Base-by-base conservation (phyloP, 2,888 invertebrate genomes). In the Liposcelis brunnea region DNA sequence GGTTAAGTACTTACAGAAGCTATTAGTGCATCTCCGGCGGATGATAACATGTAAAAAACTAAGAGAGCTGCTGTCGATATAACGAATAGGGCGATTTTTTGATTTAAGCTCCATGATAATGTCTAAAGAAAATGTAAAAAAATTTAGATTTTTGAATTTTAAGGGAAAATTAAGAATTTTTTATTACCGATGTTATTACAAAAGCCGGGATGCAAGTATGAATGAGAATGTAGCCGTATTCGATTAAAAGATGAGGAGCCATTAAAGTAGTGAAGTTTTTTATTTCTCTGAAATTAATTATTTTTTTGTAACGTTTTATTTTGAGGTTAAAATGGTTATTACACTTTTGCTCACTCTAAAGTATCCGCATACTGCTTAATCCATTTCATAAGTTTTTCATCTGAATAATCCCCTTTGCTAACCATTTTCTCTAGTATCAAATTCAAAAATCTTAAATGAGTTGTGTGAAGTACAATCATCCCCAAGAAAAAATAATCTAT, bases 191-290 rank as follows among this genome's bases (percentile, higher is more conserved):
- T 5, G 40, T 40, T 12, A 40, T 40, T 7, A 40, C 40, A 18
- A 40, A 40, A n/a, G 40, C 40, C 7, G 40, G 40, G 7, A 40
- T 40, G 19, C 40, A 40, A 6, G 40, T 40, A 19, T 40, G 40
- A 6, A 40, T 21, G 7, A 40, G 16, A 16, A 21, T 21, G 19
- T 40, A 40, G 3, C 16, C 19, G 11, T 40, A 40, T 40, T 40
- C 40, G 21, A 40, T 19, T 7, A 40, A 15, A 5, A 40, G 6
- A 19, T 16, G 21, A 6, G 10, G 6, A 5, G 40, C 6, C 7
- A 40, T 40, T n/a, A 40, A 21, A 19, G 40, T 8, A 5, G 6
- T 14, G 19, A 40, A 21, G 21, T 6, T 19, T 40, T 18, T 19
- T 10, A 19, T 6, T 18, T 16, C 19, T 40, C 40, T 40, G 19